Evolutionary conservation across 2,888 invertebrate species (phyloP), one percentile per base, ranked within the genome.

Genomic region (Linnaemya vulpina): DNA sequence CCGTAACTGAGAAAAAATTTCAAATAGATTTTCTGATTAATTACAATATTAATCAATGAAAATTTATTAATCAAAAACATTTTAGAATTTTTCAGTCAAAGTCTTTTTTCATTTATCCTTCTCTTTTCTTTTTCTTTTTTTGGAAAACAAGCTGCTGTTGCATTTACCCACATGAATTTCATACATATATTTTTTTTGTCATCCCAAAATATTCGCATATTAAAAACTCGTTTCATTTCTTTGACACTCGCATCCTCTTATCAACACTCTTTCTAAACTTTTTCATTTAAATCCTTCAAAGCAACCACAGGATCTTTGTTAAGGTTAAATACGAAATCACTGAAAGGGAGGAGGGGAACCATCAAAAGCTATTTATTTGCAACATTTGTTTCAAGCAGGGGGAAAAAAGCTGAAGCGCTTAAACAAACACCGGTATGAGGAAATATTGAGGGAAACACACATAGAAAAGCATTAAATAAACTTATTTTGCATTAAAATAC

Each of bases 311-410:
- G 15, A 3, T 38, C 35, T 51, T 17, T 1, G n/a, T 9, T 68
- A 22, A 15, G 9, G 3, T 15, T 38, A 20, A 53, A 53, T 51
- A 38, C 30, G 38, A 30, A 51, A 25, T 58, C n/a, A 55, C 60
- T 15, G 20, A 20, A 73, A 35, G 13, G 60, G 46, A 30, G 20
- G 17, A 35, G 13, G 46, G 46, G 46, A 30, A 53, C 38, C 3
- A 49, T 11, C 46, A 55, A 71, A 55, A 70, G 25, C 17, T 43
- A 58, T 60, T 73, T 58, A 60, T 60, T 30, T 58, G 60, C 46
- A 58, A 22, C 55, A 71, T 58, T 55, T n/a, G n/a, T 5, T 55
- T 5, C 22, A 55, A 70, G 35, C 38, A 9, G 70, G 10, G 30
- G 0, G 58, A 30, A 43, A 17, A 17, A 43, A 0, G 58, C 7